A percentile compares a stretch with the other conserved stretches of the same genome.
Conservation (phyloP, 2,797 vertebrate genomes). For the Chloroceryle inda region DNA sequence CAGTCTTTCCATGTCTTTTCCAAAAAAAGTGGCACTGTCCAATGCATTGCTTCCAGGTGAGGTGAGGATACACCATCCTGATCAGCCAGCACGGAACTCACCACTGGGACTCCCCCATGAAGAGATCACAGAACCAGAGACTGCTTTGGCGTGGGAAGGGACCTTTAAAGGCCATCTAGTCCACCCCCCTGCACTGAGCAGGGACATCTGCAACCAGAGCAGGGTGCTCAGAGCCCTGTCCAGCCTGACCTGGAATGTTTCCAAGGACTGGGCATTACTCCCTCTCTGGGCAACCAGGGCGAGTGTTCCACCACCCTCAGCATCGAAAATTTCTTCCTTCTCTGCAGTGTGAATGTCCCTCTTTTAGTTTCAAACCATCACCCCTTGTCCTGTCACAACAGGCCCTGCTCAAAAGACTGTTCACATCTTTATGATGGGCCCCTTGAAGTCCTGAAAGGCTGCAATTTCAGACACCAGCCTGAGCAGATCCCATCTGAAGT, state of each 20-base stretch:
- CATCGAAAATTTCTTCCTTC: neutral
- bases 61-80: rapidly evolving
- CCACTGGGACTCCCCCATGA: rapidly evolving
- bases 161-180: neutral
- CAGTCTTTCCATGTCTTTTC: neutral
- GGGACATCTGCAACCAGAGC: neutral
- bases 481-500: neutral
- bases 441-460: neutral
- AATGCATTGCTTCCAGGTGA: neutral
- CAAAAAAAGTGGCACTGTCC: neutral
- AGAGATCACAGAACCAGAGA: neutral
- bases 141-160: neutral
- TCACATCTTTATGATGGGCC: neutral
- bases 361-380: neutral
- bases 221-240: neutral
- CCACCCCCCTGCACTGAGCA: neutral
- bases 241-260: neutral
- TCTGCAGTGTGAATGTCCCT: neutral
- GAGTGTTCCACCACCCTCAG: neutral
- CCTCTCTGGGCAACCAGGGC: neutral
- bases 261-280: neutral
- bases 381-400: neutral
- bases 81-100: neutral
- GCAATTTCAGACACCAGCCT: neutral
- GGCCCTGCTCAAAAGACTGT: neutral